Conservation (phyloP, 2,113 vertebrate species). For the Willisornis vidua region DNA sequence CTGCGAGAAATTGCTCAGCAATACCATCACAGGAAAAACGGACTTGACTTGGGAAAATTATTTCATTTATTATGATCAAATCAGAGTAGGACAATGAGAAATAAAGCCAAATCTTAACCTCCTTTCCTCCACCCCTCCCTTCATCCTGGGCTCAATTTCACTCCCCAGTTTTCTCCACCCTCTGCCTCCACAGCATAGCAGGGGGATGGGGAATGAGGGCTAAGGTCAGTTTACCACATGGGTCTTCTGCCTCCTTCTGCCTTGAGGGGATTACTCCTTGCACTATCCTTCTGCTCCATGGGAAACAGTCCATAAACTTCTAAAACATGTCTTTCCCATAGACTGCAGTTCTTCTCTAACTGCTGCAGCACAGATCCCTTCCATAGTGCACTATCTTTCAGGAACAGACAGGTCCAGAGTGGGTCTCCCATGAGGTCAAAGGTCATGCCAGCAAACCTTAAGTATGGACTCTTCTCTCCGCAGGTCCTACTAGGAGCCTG, state of each 20-base stretch:
- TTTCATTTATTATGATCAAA: neutral
- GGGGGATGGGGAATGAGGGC: accelerated
- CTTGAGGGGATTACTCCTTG: neutral
- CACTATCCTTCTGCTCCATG: accelerated
- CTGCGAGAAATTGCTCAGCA: neutral
- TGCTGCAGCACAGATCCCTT: neutral
- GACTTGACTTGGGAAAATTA: neutral
- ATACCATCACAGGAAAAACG: neutral
- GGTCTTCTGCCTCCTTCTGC: neutral
- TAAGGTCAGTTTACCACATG: neutral
- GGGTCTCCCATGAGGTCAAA: too few species aligned
- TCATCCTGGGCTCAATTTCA: neutral
- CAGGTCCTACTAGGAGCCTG: neutral
- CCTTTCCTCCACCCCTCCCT: accelerated
- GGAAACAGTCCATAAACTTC: neutral
- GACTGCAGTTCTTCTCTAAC: too few species aligned
- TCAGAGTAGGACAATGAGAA: neutral
- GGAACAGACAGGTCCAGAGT: neutral
- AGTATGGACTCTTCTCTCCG: neutral
- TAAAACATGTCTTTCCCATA: neutral
- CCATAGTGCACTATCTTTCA: too few species aligned
- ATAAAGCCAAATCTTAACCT: neutral
- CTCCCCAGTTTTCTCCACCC: neutral
- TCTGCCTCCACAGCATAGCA: neutral
- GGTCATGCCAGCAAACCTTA: neutral